Evolutionary conservation across 2,797 vertebrate species (phyloP).

Genomic region (Pangasius sanitwongsei): DNA sequence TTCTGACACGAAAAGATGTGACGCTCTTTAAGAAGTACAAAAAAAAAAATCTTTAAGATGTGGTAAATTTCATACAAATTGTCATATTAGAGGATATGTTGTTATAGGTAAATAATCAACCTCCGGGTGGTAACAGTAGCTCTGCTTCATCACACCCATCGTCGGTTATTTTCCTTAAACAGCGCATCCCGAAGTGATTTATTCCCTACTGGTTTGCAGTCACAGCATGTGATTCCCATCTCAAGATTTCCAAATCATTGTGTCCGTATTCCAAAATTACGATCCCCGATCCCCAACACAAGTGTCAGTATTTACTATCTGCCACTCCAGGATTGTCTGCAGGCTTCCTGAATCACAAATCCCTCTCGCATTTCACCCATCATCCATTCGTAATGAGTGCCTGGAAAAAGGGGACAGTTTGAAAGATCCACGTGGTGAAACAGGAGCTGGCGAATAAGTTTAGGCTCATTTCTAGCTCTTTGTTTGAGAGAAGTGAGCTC

Average conservation of each 20-base stretch:
- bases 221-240: neutral
- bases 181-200: neutral
- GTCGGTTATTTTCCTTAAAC: neutral
- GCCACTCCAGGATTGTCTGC: neutral
- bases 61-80: neutral
- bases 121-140: neutral
- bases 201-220: neutral
- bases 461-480: constrained; percentile 30
- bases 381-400: constrained; percentile 60
- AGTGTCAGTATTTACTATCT: neutral
- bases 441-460: constrained; percentile 20
- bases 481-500: constrained; percentile 33
- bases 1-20: no score
- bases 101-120: neutral
- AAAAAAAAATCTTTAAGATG: neutral
- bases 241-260: neutral
- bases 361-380: constrained; percentile 49
- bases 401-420: neutral
- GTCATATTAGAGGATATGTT: neutral
- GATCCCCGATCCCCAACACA: neutral
- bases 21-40: neutral
- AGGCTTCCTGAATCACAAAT: neutral
- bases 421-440: constrained; percentile 32
- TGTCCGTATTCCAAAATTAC: neutral
- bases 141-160: neutral